These are phyloP conservation scores for Girardia tigrina DNA, from an alignment of 2,888 invertebrate species.

Conservation along the genomic window DNA sequence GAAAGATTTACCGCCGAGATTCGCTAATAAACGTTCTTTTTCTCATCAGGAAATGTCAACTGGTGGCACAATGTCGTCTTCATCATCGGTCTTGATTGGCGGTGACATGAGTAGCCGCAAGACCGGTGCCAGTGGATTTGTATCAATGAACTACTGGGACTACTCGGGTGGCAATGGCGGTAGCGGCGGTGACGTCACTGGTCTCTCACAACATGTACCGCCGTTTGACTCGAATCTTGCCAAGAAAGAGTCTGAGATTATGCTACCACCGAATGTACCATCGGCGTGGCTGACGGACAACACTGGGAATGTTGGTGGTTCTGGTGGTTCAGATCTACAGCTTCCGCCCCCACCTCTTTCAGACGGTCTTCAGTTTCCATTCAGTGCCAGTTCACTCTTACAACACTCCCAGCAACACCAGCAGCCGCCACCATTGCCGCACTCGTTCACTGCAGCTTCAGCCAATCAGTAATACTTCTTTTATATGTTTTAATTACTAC, in stretches of 20 bases:
- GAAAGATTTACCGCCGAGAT: slow-evolving; percentile 26
- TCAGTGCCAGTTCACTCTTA: too few relatives aligned
- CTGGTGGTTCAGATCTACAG: too few relatives aligned
- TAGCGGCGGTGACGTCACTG: neutral
- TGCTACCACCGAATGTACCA: neutral
- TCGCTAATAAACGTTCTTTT: slow-evolving; percentile 10
- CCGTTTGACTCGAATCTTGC: neutral
- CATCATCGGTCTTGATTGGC: neutral
- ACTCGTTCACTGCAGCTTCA: too few relatives aligned
- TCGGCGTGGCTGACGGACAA: neutral
- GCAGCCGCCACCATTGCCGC: too few relatives aligned
- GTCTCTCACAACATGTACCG: too few relatives aligned
- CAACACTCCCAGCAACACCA: too few relatives aligned
- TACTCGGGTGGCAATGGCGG: neutral
- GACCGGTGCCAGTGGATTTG: neutral
- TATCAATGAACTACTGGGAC: neutral
- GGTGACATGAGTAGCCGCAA: neutral
- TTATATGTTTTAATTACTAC: too few relatives aligned
- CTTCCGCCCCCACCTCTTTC: too few relatives aligned
- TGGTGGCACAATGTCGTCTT: neutral
- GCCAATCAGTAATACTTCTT: too few relatives aligned
- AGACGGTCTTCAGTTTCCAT: too few relatives aligned
- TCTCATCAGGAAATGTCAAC: neutral
- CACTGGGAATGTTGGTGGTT: too few relatives aligned
- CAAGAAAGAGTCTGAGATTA: neutral